These are phyloP conservation scores for Parasteatoda tepidariorum DNA, from an alignment of 1,140 invertebrate species.

Conservation along the genomic window DNA sequence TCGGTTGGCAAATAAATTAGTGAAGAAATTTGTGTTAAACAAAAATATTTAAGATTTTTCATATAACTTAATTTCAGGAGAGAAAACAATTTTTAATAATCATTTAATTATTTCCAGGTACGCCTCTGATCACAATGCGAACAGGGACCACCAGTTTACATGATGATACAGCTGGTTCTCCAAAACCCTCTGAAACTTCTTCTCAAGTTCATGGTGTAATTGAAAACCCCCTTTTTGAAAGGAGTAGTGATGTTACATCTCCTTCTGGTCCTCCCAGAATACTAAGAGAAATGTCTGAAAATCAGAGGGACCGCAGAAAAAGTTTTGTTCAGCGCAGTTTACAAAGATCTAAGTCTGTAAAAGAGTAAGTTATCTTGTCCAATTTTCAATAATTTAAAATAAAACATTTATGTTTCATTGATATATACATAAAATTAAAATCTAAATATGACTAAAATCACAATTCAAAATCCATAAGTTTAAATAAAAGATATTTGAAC, in stretches of 20 bases:
- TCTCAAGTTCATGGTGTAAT: conserved; percentile 51
- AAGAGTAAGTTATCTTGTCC: conserved; percentile 47
- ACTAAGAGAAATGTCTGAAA: conserved; percentile 49
- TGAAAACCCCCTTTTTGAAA: conserved; percentile 60
- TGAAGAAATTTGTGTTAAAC: too few species aligned
- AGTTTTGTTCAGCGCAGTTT: conserved; percentile 36
- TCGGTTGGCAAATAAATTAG: too few species aligned
- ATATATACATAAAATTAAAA: too few species aligned
- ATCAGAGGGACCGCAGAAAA: conserved; percentile 43
- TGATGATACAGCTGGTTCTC: conserved; percentile 50
- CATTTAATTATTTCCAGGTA: too few species aligned
- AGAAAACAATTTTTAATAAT: too few species aligned
- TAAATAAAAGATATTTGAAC: too few species aligned
- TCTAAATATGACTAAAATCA: too few species aligned
- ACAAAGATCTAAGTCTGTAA: conserved; percentile 50
- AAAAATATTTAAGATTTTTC: too few species aligned
- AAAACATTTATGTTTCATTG: too few species aligned
- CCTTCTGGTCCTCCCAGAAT: conserved; percentile 24
- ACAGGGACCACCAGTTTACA: conserved; percentile 57
- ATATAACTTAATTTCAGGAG: too few species aligned
- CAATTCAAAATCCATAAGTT: too few species aligned
- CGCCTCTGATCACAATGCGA: conserved; percentile 57
- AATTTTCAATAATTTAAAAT: too few species aligned
- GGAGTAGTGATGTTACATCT: conserved; percentile 37
- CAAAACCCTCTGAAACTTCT: conserved; percentile 33